Evolutionary conservation across 2,113 vertebrate species (phyloP).

Genomic region (Dipodomys stephensi): DNA sequence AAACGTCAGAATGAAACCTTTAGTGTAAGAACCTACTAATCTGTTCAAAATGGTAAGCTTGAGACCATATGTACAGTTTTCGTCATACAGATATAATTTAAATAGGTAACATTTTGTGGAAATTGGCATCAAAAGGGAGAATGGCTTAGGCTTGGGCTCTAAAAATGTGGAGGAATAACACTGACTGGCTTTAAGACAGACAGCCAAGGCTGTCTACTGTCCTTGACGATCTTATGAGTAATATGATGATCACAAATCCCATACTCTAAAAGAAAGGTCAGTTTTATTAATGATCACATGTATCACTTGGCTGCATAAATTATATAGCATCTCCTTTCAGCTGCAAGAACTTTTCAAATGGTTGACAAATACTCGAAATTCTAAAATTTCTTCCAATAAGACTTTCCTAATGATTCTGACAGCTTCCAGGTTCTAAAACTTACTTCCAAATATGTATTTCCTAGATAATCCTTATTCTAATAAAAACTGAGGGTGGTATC

Average conservation of each 20-base stretch:
- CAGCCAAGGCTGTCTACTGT: not conserved
- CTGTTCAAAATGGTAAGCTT: conserved; percentile 32
- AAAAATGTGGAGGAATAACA: not conserved
- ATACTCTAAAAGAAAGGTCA: not conserved
- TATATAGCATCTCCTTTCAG: not conserved
- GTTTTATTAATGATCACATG: not conserved
- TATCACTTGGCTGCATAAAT: not conserved
- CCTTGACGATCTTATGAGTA: not conserved
- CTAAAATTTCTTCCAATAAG: conserved; percentile 36
- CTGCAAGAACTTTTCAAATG: not conserved
- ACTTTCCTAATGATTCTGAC: conserved; percentile 32
- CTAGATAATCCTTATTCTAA: not conserved
- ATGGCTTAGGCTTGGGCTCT: not conserved
- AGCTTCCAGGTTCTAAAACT: not conserved
- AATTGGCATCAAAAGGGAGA: conserved; percentile 36
- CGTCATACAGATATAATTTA: conserved; percentile 36
- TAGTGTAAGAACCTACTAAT: not conserved
- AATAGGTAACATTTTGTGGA: conserved; percentile 39
- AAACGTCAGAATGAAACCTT: conserved; percentile 45
- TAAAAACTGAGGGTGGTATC: not conserved
- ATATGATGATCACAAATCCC: not conserved
- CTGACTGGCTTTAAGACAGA: not conserved
- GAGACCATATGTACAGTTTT: not conserved
- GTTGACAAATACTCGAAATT: not conserved
- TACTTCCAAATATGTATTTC: not conserved